These are phyloP conservation scores for Abrostola tripartita DNA, from an alignment of 2,888 invertebrate species.

Conservation along the genomic window DNA sequence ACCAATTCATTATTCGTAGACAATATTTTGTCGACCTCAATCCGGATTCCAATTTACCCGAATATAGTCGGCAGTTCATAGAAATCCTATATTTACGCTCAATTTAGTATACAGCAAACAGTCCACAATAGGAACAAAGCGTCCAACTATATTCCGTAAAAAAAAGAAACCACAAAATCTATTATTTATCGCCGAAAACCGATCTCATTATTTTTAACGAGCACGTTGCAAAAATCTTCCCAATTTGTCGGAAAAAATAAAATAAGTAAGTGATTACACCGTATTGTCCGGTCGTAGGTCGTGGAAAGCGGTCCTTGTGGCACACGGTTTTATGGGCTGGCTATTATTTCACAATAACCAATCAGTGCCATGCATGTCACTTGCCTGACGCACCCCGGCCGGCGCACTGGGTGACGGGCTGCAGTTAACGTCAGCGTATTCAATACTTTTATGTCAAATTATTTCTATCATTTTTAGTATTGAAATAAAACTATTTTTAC, in stretches of 20 bases:
- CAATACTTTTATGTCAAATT: constrained; percentile 27
- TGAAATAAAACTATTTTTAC: background rate
- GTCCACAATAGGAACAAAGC: constrained; percentile 47
- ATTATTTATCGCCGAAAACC: constrained; percentile 75
- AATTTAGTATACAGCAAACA: constrained; percentile 49
- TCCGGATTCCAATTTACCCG: constrained; percentile 22
- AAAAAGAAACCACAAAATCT: constrained; percentile 64
- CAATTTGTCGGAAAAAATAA: constrained; percentile 77
- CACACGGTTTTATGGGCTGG: constrained; percentile 67
- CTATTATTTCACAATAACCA: constrained; percentile 85
- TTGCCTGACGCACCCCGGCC: constrained; percentile 77
- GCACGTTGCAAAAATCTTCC: constrained; percentile 79
- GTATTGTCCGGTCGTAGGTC: constrained; percentile 37
- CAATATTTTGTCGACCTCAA: constrained; percentile 16
- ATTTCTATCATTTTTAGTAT: background rate
- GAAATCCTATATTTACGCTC: constrained; percentile 45
- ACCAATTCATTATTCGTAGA: constrained; percentile 8
- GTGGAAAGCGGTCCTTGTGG: constrained; percentile 56
- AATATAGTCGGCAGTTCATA: constrained; percentile 30
- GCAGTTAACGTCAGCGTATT: constrained; percentile 55
- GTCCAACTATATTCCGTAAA: constrained; percentile 57
- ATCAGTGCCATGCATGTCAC: constrained; percentile 83
- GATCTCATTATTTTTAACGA: constrained; percentile 87
- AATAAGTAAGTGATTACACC: constrained; percentile 74
- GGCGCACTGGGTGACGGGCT: constrained; percentile 53